These are phyloP conservation scores for Adoxophyes honmai DNA, from an alignment of 1,140 invertebrate genomes.

Conservation along the genomic window DNA sequence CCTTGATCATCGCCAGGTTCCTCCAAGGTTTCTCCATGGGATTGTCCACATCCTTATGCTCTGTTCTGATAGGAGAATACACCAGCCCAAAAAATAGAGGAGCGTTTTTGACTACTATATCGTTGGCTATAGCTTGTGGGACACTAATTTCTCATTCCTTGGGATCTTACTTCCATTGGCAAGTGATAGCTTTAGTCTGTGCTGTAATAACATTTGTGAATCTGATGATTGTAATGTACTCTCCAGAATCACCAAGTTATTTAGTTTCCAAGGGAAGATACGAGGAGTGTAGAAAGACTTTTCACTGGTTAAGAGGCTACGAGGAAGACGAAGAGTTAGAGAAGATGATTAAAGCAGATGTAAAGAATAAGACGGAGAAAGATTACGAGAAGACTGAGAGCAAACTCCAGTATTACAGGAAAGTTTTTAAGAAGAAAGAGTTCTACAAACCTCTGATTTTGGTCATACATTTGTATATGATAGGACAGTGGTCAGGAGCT, in stretches of 20 bases:
- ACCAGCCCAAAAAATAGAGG: slow-evolving; percentile 22
- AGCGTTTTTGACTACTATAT: slow-evolving; percentile 32
- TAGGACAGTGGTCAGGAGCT: slow-evolving; percentile 28
- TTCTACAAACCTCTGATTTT: slow-evolving; percentile 29
- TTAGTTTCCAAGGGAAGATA: slow-evolving; percentile 32
- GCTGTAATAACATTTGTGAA: slow-evolving; percentile 22
- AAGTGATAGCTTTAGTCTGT: slow-evolving; percentile 28
- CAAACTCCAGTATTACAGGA: neutral
- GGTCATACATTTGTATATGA: slow-evolving; percentile 22
- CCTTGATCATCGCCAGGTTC: slow-evolving; percentile 13
- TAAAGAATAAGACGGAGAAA: slow-evolving; percentile 17
- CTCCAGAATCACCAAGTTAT: slow-evolving; percentile 42
- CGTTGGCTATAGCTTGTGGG: slow-evolving; percentile 27
- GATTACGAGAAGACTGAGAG: neutral
- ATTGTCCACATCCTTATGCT: neutral
- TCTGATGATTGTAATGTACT: slow-evolving; percentile 28
- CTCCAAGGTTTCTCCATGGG: slow-evolving; percentile 21
- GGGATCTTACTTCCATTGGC: slow-evolving; percentile 31
- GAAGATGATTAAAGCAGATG: slow-evolving; percentile 31
- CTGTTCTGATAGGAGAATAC: slow-evolving; percentile 18
- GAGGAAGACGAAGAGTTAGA: slow-evolving; percentile 35
- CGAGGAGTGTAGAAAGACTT: slow-evolving; percentile 30
- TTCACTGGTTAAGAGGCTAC: slow-evolving; percentile 38
- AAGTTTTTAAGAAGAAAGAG: slow-evolving; percentile 24
- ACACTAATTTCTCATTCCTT: slow-evolving; percentile 28